Conservation (phyloP, 2,797 vertebrate genomes). For the Acipenser transmontanus region DNA sequence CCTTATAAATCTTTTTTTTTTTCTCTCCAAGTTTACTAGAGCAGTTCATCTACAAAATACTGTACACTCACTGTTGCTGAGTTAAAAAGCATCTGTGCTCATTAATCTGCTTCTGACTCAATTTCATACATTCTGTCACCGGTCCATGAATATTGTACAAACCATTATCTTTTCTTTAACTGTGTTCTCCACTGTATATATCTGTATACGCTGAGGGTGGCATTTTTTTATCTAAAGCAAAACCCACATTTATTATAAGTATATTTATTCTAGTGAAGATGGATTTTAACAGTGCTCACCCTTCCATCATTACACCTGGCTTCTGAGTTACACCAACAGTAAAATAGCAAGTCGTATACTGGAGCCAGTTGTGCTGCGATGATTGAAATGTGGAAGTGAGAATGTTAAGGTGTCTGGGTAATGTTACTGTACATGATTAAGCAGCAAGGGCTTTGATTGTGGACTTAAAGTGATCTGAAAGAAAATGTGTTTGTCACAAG, state of each 20-base stretch:
- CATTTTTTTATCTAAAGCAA: no score
- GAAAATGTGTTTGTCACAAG: no score
- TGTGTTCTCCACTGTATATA: background rate
- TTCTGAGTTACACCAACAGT: no score
- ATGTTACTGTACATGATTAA: background rate
- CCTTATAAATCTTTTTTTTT: slow-evolving; percentile 19
- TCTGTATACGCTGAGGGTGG: background rate
- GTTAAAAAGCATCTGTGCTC: background rate
- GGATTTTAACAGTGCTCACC: no score
- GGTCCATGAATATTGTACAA: background rate
- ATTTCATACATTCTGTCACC: background rate
- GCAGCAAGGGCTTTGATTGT: background rate
- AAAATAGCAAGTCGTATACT: no score
- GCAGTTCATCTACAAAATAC: background rate
- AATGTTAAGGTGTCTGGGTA: no score
- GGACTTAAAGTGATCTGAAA: background rate
- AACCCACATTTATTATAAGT: no score
- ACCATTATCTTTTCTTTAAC: background rate
- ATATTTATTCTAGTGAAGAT: no score
- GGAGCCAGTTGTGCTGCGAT: no score
- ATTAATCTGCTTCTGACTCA: slow-evolving; percentile 2
- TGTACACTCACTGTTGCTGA: no score
- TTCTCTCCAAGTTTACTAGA: slow-evolving; percentile 12
- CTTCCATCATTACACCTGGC: no score
- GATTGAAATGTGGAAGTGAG: no score